Evolutionary conservation across 2,797 vertebrate species (phyloP).

Genomic region (Novumbra hubbsi): DNA sequence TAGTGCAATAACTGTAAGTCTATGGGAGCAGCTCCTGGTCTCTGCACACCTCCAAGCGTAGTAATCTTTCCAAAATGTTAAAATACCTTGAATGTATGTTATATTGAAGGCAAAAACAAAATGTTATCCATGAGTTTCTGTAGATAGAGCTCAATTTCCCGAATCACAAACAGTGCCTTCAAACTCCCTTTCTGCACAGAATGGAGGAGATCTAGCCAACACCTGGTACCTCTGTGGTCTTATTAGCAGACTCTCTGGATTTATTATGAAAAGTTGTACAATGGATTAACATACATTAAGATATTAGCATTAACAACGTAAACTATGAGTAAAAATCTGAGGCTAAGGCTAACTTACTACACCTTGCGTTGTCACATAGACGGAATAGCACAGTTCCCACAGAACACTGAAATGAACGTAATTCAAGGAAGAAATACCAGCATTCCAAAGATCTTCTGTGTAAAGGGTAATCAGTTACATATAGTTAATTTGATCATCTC

Average conservation of each 20-base stretch:
- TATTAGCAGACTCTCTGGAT: conserved; percentile 45
- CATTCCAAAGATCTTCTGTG: conserved; percentile 18
- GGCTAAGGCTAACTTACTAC: conserved; percentile 7
- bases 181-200: neutral
- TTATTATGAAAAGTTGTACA: conserved; percentile 34
- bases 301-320: neutral
- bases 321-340: neutral
- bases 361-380: neutral
- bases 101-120: too few species aligned
- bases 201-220: conserved; percentile 10
- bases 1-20: too few species aligned
- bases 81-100: too few species aligned
- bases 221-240: neutral
- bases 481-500: conserved; percentile 37
- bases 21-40: too few species aligned
- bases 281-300: neutral
- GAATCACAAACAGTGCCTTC: neutral
- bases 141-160: too few species aligned
- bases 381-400: conserved; percentile 15
- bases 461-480: conserved; percentile 4
- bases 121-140: too few species aligned
- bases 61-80: too few species aligned
- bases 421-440: conserved; percentile 37
- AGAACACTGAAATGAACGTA: conserved; percentile 45
- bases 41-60: too few species aligned